phyloP scores from a whole-genome alignment of 1,140 invertebrate species.

The Drosophila ogumai region DNA sequence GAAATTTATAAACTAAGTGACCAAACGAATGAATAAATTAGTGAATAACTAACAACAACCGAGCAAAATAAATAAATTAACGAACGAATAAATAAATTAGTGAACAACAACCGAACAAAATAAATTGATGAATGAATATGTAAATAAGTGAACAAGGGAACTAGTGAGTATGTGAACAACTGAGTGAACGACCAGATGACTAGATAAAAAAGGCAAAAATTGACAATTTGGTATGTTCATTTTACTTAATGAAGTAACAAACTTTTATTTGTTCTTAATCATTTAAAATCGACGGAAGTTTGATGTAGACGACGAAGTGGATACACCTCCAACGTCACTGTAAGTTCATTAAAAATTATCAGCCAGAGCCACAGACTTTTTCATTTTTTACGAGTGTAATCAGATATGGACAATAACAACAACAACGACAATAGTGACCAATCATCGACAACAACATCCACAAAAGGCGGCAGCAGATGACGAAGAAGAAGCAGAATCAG shows the following conservation, averaged over 20 bases:
- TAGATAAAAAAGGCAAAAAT: not conserved
- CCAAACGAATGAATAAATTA: no score
- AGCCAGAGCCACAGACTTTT: not conserved
- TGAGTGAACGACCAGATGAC: not conserved
- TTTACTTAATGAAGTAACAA: not conserved
- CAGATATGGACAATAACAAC: conserved; percentile 18
- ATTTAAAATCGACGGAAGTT: not conserved
- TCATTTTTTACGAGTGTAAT: conserved; percentile 38
- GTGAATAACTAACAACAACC: no score
- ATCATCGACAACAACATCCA: conserved; percentile 55
- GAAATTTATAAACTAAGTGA: no score
- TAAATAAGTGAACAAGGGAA: not conserved
- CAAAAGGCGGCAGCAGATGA: conserved; percentile 31
- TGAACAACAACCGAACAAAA: not conserved
- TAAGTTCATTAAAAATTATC: conserved; percentile 12
- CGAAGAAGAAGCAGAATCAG: conserved; percentile 27
- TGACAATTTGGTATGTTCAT: not conserved
- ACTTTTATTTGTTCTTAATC: not conserved
- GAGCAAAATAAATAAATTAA: not conserved
- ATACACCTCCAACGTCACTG: not conserved
- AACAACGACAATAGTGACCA: conserved; percentile 35
- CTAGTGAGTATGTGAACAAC: not conserved
- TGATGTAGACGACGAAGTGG: not conserved
- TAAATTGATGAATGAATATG: not conserved
- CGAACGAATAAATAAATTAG: not conserved